Conservation (phyloP, 1,140 invertebrate genomes). For the Drosophila aff. region DNA sequence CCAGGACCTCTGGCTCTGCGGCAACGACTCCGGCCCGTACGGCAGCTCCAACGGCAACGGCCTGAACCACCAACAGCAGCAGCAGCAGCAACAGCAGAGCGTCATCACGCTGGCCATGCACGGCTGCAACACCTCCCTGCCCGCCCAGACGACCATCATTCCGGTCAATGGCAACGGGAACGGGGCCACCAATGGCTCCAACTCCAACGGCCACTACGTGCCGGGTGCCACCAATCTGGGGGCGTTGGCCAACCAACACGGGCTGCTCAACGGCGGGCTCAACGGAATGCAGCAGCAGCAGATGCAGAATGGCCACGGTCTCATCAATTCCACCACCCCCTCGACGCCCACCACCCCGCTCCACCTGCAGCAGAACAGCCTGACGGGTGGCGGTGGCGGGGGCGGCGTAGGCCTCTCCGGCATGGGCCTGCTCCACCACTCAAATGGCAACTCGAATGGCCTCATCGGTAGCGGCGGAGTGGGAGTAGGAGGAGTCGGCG, state of each 20-base stretch:
- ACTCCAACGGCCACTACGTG: slow-evolving; percentile 60
- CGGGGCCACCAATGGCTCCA: slow-evolving; percentile 36
- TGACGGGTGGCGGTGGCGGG: slow-evolving; percentile 37
- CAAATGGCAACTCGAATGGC: slow-evolving; percentile 64
- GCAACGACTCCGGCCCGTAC: slow-evolving; percentile 84
- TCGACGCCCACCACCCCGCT: slow-evolving; percentile 42
- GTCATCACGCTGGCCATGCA: slow-evolving; percentile 78
- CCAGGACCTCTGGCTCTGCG: slow-evolving; percentile 92
- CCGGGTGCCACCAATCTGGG: slow-evolving; percentile 68
- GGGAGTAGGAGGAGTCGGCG: slow-evolving; percentile 12
- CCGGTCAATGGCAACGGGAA: slow-evolving; percentile 69
- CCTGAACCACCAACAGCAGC: slow-evolving; percentile 59
- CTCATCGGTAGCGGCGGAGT: slow-evolving; percentile 23
- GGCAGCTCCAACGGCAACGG: slow-evolving; percentile 69
- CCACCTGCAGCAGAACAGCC: slow-evolving; percentile 59
- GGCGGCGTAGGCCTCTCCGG: slow-evolving; percentile 28
- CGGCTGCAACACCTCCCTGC: slow-evolving; percentile 66
- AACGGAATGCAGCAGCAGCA: slow-evolving; percentile 68
- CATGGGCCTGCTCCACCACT: slow-evolving; percentile 56
- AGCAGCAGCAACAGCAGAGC: slow-evolving; percentile 72
- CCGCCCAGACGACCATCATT: slow-evolving; percentile 85
- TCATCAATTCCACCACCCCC: slow-evolving; percentile 70
- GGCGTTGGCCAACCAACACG: slow-evolving; percentile 54
- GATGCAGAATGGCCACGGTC: slow-evolving; percentile 67
- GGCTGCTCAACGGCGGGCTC: slow-evolving; percentile 49